Base-by-base conservation (phyloP, 2,113 vertebrate genomes). In the Panthera leo region DNA sequence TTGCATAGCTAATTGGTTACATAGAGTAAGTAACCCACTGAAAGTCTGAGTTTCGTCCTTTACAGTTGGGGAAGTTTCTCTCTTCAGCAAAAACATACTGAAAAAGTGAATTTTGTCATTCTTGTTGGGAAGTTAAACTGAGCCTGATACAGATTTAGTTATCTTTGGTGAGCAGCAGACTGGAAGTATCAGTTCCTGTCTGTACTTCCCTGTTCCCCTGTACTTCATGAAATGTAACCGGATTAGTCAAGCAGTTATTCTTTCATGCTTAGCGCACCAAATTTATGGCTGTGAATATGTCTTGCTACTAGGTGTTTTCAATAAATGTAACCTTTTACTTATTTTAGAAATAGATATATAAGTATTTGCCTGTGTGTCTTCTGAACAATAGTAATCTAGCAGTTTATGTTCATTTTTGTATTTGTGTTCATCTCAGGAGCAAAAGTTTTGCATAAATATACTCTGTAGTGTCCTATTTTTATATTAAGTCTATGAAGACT, bases 271-370 rank as follows among this genome's bases (percentile, higher is more conserved):
- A 83, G 31, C 55, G 34, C 6, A 21, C 27, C 68, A 82, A 16
- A 48, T 67, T 85, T 73, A 58, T 94, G 55, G 16, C 39, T 86
- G 42, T 65, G 55, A 94, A 31, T 94, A 42, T 42, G 14, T 67
- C 68, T 90, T 96, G 39, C 29, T 85, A 25, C 34, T 83, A n/a
- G 58, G 13, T 96, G 21, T 96, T 96, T 96, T 85, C 63, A 94
- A 51, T 71, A 78, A 93, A 55, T 73, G 39, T 19, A 76, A 39
- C 19, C 1, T 51, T 86, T 83, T 67, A 85, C 65, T 86, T 90
- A 65, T 27, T 94, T 90, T 80, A 85, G 48, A 91, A 85, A 91
- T 85, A 79, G 15, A 92, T 92, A 5, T 6, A 45, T 53, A 85
- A 94, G 31, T 91, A 71, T 87, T 85, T 88, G 23, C 61, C 3